phyloP scores from a whole-genome alignment of 2,888 invertebrate species.

The Hemaris fuciformis region DNA sequence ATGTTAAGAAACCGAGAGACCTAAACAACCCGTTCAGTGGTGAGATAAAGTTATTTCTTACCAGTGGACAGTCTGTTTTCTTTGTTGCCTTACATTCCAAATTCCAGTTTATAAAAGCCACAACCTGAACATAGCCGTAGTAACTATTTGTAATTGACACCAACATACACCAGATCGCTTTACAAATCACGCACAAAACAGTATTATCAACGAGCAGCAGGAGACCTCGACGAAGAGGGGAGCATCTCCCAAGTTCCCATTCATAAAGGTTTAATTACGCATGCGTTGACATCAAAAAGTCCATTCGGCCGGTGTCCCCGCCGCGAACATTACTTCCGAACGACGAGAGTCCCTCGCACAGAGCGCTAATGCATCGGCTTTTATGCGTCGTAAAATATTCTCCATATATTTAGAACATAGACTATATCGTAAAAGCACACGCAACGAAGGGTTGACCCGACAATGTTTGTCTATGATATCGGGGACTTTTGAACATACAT shows the following conservation, averaged over 20 bases:
- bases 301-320: not conserved
- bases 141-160: too few species aligned
- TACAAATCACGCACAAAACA: not conserved
- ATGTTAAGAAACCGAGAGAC: too few species aligned
- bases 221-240: not conserved
- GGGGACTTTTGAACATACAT: not conserved
- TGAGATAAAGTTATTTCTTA: too few species aligned
- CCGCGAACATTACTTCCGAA: not conserved
- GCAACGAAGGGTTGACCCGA: not conserved
- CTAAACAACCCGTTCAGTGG: too few species aligned
- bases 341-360: not conserved
- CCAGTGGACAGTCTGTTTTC: too few species aligned
- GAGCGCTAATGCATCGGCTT: not conserved
- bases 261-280: slow-evolving; percentile 6
- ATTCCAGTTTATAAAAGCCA: too few species aligned
- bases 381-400: not conserved
- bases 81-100: too few species aligned
- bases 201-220: not conserved
- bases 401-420: not conserved
- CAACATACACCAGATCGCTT: not conserved
- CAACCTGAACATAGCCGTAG: too few species aligned
- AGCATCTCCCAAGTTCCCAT: not conserved
- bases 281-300: not conserved
- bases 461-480: not conserved
- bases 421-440: not conserved